Percentiles rank a stretch among this genome's conserved stretches.
phyloP scores from a whole-genome alignment of 2,888 invertebrate species.

The Amphipyra berbera region DNA sequence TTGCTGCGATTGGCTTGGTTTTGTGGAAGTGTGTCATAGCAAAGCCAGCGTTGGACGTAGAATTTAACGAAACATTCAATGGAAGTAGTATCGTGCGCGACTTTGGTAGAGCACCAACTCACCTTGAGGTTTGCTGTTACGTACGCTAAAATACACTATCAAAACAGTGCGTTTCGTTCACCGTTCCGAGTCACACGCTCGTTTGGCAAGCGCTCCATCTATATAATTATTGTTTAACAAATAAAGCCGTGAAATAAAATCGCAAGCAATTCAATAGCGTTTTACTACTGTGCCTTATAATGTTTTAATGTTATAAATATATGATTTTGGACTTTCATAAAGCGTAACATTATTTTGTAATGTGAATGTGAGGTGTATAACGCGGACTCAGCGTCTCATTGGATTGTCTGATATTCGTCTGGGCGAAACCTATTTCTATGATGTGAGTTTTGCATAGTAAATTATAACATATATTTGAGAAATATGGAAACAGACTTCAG shows the following conservation, averaged over 20 bases:
- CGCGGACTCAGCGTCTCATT: slow-evolving; percentile 66
- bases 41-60: slow-evolving; percentile 67
- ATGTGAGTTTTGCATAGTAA: slow-evolving; percentile 67
- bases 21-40: slow-evolving; percentile 6
- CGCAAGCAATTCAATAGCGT: slow-evolving; percentile 31
- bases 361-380: slow-evolving; percentile 70
- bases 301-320: slow-evolving; percentile 45
- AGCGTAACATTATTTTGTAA: slow-evolving; percentile 59
- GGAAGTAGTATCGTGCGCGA: slow-evolving; percentile 68
- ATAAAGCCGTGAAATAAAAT: slow-evolving; percentile 58
- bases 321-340: slow-evolving; percentile 30
- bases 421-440: slow-evolving; percentile 65
- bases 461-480: background rate
- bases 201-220: slow-evolving; percentile 53
- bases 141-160: slow-evolving; percentile 87
- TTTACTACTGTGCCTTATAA: slow-evolving; percentile 66
- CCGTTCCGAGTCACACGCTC: slow-evolving; percentile 74
- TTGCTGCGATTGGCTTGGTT: slow-evolving; percentile 18
- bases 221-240: slow-evolving; percentile 52
- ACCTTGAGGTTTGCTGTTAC: slow-evolving; percentile 84
- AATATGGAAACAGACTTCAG: background rate
- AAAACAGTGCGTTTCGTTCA: slow-evolving; percentile 84
- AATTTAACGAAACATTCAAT: slow-evolving; percentile 63
- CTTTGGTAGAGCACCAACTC: slow-evolving; percentile 76
- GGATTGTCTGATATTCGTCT: slow-evolving; percentile 75